Percentiles rank a stretch among this genome's conserved stretches.
Conservation (phyloP, 1,140 invertebrate genomes). For the Drosophila asahinai region DNA sequence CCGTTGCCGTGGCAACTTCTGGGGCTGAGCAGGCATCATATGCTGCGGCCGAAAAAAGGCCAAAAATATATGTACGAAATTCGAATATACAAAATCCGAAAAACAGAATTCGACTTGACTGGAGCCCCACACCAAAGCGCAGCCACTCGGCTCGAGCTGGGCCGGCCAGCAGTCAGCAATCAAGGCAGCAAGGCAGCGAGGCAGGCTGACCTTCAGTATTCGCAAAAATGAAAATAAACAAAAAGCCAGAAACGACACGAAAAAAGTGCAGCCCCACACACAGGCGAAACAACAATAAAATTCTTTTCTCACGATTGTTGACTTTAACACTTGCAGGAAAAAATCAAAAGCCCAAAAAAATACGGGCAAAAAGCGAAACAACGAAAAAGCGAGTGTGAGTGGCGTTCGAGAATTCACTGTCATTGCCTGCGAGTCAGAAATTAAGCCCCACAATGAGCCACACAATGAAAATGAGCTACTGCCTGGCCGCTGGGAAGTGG, state of each 20-base stretch:
- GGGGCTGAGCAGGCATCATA: conserved; percentile 62
- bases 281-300: conserved; percentile 75
- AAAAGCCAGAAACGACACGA: conserved; percentile 47
- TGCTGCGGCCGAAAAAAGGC: conserved; percentile 56
- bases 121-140: conserved; percentile 64
- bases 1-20: conserved; percentile 52
- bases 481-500: conserved; percentile 36
- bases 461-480: conserved; percentile 75
- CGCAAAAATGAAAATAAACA: conserved; percentile 61
- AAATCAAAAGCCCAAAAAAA: conserved; percentile 29
- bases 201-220: conserved; percentile 69
- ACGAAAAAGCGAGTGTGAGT: conserved; percentile 33
- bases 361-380: conserved; percentile 37
- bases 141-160: conserved; percentile 58
- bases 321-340: conserved; percentile 79
- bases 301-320: conserved; percentile 84
- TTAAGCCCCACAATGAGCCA: conserved; percentile 40
- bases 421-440: conserved; percentile 61
- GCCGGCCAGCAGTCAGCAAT: conserved; percentile 42
- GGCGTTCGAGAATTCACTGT: conserved; percentile 36
- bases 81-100: conserved; percentile 58
- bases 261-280: conserved; percentile 64
- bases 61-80: conserved; percentile 56
- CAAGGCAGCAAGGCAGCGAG: conserved; percentile 50
- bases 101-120: conserved; percentile 62